Evolutionary conservation across 2,113 vertebrate genomes (phyloP), one percentile per base, ranked within the genome.

Genomic region (Mormyrus iriodes): DNA sequence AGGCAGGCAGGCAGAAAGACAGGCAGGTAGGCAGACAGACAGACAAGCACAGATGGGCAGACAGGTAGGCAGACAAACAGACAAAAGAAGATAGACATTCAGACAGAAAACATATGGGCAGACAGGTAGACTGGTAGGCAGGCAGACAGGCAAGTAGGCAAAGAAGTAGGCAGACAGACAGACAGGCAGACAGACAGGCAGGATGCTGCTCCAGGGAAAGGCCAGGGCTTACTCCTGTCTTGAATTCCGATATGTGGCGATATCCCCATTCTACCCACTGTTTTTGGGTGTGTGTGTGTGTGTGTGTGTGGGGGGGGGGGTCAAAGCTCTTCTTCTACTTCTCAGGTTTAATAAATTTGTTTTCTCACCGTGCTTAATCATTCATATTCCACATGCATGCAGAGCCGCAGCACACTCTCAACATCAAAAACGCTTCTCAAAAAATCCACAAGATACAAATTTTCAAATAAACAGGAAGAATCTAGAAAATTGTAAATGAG

Each of bases 401-500:
- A 39, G 31, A 6, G 15, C 13, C 27, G 1, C 35, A 0, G 13
- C 5, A 17, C 35, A 42, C 73, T 42, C 31, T 42, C 15, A 42
- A 42, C 35, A 3, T 1, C 69, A 35, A 31, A 15, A 39, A 39
- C 1, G 35, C 31, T 76, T 39, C 31, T 6, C 4, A 65, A 53
- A 53, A 19, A 53, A 53, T 53, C 15, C 52, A 53, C n/a, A 69
- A 12, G 10, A 12, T 31, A 69, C n/a, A 13, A 24, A 58, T 13
- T 13, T 69, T 65, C 61, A 65, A 27, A 76, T 1, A 6, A 21
- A 42, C 31, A 42, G 35, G 69, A 39, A 19, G 35, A 76, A 79
- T 42, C 3, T 19, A 79, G 31, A 79, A 31, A 85, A 85, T 86
- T 89, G 87, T 89, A 89, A 92, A 93, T 88, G 87, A 91, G 90